Evolutionary conservation across 2,797 vertebrate genomes (phyloP).

Genomic region (Oryzias dopingdopingensis): DNA sequence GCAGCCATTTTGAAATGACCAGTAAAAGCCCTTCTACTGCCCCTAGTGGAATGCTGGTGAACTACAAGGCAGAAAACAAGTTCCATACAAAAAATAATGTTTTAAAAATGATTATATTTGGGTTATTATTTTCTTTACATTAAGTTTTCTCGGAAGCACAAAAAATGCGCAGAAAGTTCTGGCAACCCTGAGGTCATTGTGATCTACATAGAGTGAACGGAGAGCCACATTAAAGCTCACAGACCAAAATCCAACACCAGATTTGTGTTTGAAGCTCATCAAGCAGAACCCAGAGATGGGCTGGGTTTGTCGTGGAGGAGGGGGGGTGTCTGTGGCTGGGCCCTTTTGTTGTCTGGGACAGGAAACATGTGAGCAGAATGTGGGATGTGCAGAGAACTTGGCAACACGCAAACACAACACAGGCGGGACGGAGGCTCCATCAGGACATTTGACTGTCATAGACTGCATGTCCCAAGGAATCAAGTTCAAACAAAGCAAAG

Average conservation of each 20-base stretch:
- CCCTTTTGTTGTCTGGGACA: conserved; percentile 34
- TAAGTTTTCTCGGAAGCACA: not conserved
- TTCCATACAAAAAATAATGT: no score
- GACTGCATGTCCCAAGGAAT: conserved; percentile 53
- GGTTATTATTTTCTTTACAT: not conserved
- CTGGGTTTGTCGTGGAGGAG: conserved; percentile 6
- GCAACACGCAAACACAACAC: conserved; percentile 28
- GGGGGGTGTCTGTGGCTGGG: conserved; percentile 17
- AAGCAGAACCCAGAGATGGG: conserved; percentile 25
- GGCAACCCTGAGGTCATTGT: no score
- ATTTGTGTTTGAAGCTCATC: not conserved
- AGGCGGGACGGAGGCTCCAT: conserved; percentile 26
- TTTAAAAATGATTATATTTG: no score
- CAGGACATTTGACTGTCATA: conserved; percentile 47
- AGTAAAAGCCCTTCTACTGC: no score
- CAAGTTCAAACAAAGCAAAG: conserved; percentile 47
- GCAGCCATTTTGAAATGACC: no score
- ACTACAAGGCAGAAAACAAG: no score
- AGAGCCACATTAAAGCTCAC: not conserved
- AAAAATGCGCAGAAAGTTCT: not conserved
- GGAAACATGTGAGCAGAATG: conserved; percentile 58
- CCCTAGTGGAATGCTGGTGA: no score
- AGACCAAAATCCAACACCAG: not conserved
- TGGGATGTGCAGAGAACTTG: conserved; percentile 46
- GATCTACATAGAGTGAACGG: not conserved